A percentile compares a stretch with the other conserved stretches of the same genome.
Conservation (phyloP, 2,797 vertebrate genomes). For the Brachyrhaphis roseni region DNA sequence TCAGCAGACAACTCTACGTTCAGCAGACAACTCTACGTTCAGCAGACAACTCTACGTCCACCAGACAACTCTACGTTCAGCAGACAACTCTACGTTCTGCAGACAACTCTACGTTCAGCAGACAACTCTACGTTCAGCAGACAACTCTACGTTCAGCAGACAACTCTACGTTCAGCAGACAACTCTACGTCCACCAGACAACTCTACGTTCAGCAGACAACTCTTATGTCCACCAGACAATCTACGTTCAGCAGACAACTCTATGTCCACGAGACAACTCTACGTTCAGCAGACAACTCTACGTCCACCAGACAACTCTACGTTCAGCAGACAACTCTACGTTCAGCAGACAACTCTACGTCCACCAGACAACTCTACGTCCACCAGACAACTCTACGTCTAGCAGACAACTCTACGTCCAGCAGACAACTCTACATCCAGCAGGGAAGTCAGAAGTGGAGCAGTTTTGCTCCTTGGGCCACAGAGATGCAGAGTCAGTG, state of each 20-base stretch:
- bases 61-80: too few species aligned
- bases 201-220: too few species aligned
- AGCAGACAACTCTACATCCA: background rate
- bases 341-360: too few species aligned
- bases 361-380: background rate
- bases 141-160: too few species aligned
- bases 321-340: too few species aligned
- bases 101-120: background rate
- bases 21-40: background rate
- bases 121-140: background rate
- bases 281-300: too few species aligned
- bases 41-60: background rate
- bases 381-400: background rate
- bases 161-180: background rate
- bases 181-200: too few species aligned
- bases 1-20: too few species aligned
- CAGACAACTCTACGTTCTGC: too few species aligned
- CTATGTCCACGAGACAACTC: background rate
- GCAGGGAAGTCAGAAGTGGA: slow-evolving; percentile 43
- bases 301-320: too few species aligned
- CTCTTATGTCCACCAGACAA: too few species aligned
- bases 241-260: background rate
- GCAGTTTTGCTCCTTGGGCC: slow-evolving; percentile 42
- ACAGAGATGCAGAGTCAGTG: slow-evolving; percentile 46
- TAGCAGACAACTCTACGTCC: background rate